Base-by-base conservation (phyloP, 2,888 invertebrate species). In the Diaprepes abbreviatus region DNA sequence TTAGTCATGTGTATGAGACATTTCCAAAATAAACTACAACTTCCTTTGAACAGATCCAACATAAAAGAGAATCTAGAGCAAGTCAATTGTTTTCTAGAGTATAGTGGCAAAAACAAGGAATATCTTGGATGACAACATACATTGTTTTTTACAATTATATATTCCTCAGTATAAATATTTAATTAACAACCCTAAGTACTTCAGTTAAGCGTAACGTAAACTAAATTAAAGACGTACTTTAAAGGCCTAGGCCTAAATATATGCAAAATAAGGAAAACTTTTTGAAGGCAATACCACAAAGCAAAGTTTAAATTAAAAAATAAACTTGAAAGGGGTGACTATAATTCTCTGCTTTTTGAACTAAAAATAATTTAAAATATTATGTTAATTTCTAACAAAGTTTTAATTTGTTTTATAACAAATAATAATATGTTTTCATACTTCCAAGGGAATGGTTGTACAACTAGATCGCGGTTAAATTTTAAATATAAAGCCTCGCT, bases 251-350 rank as follows among this genome's bases (percentile, higher is more conserved):
- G n/a, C 12, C 57, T 36, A 57, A 57, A 17, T 57, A 57, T 35
- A 36, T 57, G 57, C 57, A 36, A 21, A 57, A 38, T 19, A 36
- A 36, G n/a, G 14, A 14, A 36, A 36, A 36, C 36, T 36, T 36
- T 36, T 33, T 36, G 6, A 12, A 6, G 10, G 57, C 2, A 3
- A 17, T 35, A 24, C 28, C 2, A 38, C 24, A 38, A 40, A 58
- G 58, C 14, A 58, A 58, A 58, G 14, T 58, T 58, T 58, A 43
- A 43, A 58, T 58, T 40, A 40, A 38, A 58, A 43, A 28, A 14
- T 58, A 43, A 58, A 16, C 3, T 16, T 14, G 28, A 28, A 12
- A 14, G 1, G 36, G 36, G 33, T 33, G 2, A 33, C 33, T 6
- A 33, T 5, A 9, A 3, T 7, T 6, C 33, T 9, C 6, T 28